phyloP scores from a whole-genome alignment of 1,140 invertebrate species.

The Leptonema lineaticorne region DNA sequence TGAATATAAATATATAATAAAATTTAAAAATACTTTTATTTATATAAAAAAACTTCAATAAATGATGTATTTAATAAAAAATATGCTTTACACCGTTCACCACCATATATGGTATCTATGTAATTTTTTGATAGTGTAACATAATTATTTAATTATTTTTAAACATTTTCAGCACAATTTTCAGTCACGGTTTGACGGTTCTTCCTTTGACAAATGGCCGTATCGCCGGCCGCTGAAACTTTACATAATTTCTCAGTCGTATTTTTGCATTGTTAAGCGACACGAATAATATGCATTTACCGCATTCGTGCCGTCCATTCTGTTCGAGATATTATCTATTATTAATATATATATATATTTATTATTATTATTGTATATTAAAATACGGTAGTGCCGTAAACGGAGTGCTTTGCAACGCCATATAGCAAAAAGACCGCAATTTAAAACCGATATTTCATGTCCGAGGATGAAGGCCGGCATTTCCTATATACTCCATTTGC shows the following conservation, averaged over 20 bases:
- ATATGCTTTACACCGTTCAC: too few species aligned
- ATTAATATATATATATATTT: not conserved
- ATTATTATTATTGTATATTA: not conserved
- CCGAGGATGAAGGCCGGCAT: conserved; percentile 18
- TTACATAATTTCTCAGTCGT: conserved; percentile 13
- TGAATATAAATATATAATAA: too few species aligned
- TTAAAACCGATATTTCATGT: conserved; percentile 30
- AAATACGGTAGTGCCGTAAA: conserved; percentile 4
- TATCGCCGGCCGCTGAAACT: conserved; percentile 17
- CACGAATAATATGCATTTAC: conserved; percentile 18
- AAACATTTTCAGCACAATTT: conserved; percentile 2
- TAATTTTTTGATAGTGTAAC: too few species aligned
- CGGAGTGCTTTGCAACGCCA: conserved; percentile 20
- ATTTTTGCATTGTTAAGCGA: conserved; percentile 29
- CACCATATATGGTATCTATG: too few species aligned
- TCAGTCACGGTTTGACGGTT: not conserved
- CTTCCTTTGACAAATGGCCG: conserved; percentile 12
- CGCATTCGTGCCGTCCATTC: not conserved
- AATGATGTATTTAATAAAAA: too few species aligned
- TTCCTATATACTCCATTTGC: conserved; percentile 25
- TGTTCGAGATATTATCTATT: not conserved
- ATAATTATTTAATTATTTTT: too few species aligned
- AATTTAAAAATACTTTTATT: too few species aligned
- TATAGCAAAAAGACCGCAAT: conserved; percentile 23
- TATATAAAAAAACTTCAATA: too few species aligned